Evolutionary conservation across 2,888 invertebrate species (phyloP).

Genomic region (Emmelina monodactyla): DNA sequence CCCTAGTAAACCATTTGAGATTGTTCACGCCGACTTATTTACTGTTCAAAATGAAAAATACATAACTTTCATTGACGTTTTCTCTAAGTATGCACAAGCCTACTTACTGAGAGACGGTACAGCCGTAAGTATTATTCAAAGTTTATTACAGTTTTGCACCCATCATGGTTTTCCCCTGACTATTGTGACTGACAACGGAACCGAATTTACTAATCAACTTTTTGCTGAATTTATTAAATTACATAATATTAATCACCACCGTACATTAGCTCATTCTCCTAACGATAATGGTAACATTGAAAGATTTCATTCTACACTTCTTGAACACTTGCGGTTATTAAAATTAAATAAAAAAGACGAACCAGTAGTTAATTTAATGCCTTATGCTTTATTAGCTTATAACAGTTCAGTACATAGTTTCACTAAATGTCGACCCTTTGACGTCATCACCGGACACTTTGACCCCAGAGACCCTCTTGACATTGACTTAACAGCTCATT

Average conservation of each 20-base stretch:
- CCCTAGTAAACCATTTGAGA: slow-evolving; percentile 16
- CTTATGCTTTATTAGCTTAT: not conserved
- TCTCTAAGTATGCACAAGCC: not conserved
- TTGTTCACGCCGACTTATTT: slow-evolving; percentile 14
- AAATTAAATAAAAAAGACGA: not conserved
- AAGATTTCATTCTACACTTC: slow-evolving; percentile 1
- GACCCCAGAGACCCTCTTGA: slow-evolving; percentile 16
- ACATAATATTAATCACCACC: slow-evolving; percentile 3
- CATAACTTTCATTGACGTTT: not conserved
- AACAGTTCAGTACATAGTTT: slow-evolving; percentile 12
- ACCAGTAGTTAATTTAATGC: not conserved
- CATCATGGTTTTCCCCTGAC: slow-evolving; percentile 13
- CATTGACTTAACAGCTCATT: slow-evolving; percentile 11
- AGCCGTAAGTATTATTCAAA: not conserved
- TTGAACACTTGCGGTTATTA: not conserved
- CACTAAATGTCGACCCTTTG: slow-evolving; percentile 17
- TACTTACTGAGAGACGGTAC: not conserved
- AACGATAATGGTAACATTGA: slow-evolving; percentile 5
- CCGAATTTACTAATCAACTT: slow-evolving; percentile 4
- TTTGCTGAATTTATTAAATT: slow-evolving; percentile 3
- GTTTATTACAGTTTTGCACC: slow-evolving; percentile 11
- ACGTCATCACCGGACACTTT: slow-evolving; percentile 18
- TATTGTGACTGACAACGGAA: slow-evolving; percentile 3
- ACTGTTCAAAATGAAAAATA: slow-evolving; percentile 1
- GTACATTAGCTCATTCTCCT: not conserved